phyloP scores from a whole-genome alignment of 2,888 invertebrate genomes.

The Coenonympha arcania region DNA sequence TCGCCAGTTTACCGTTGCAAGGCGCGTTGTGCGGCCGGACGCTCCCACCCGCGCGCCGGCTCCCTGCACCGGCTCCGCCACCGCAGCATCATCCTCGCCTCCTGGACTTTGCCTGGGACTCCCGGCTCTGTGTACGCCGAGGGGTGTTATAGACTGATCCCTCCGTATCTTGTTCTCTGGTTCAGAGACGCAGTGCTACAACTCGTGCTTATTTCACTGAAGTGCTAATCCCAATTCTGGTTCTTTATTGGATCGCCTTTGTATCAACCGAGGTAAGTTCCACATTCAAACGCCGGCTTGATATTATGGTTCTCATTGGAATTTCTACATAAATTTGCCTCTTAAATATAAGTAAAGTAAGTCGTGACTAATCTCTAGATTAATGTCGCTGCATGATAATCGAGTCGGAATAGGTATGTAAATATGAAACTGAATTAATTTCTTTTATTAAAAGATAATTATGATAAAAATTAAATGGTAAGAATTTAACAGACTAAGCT shows the following conservation, averaged over 20 bases:
- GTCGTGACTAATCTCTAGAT: slow-evolving; percentile 27
- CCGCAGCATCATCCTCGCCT: slow-evolving; percentile 35
- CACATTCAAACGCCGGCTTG: slow-evolving; percentile 10
- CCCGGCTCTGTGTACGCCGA: slow-evolving; percentile 44
- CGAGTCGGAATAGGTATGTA: slow-evolving; percentile 9
- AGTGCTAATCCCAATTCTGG: slow-evolving; percentile 68
- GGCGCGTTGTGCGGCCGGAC: slow-evolving; percentile 74
- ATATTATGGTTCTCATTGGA: slow-evolving; percentile 5
- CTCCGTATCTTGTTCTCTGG: slow-evolving; percentile 43
- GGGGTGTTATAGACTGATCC: slow-evolving; percentile 45
- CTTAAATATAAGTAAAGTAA: slow-evolving; percentile 17
- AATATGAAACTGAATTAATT: slow-evolving; percentile 15
- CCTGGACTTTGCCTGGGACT: slow-evolving; percentile 38
- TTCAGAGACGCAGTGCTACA: slow-evolving; percentile 63
- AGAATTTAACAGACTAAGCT: too few relatives aligned
- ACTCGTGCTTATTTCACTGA: slow-evolving; percentile 67
- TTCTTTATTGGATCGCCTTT: slow-evolving; percentile 67
- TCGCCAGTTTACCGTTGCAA: slow-evolving; percentile 73
- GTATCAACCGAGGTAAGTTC: slow-evolving; percentile 54
- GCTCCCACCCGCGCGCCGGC: slow-evolving; percentile 67
- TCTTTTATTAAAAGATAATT: too few relatives aligned
- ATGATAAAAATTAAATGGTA: too few relatives aligned
- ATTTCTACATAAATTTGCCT: slow-evolving; percentile 18
- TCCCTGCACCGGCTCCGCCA: slow-evolving; percentile 46
- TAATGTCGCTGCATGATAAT: slow-evolving; percentile 15